phyloP scores from a whole-genome alignment of 2,888 invertebrate genomes.

The Caenorhabditis parvicauda region DNA sequence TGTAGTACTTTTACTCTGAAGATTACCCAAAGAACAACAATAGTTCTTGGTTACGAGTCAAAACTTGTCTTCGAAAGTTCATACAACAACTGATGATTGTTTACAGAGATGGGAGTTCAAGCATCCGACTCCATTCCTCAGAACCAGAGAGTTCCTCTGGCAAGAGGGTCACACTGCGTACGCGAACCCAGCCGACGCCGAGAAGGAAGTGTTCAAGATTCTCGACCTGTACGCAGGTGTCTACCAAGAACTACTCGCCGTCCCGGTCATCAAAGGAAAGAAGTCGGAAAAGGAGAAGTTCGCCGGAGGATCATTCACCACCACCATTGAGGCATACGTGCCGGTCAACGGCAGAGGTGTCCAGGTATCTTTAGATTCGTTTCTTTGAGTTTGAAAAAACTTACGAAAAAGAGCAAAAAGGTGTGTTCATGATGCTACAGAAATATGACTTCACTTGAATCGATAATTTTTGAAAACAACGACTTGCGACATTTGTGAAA shows the following conservation, averaged over 20 bases:
- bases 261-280: slow-evolving; percentile 86
- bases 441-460: no score
- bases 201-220: slow-evolving; percentile 75
- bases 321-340: slow-evolving; percentile 91
- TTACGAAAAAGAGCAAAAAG: no score
- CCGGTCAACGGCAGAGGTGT: slow-evolving; percentile 49
- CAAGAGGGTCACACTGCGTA: slow-evolving; percentile 98
- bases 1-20: no score
- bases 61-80: no score
- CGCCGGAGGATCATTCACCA: slow-evolving; percentile 93
- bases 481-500: no score
- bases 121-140: slow-evolving; percentile 94
- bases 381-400: no score
- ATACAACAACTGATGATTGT: no score
- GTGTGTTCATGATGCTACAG: no score
- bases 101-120: slow-evolving; percentile 96
- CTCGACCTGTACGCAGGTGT: slow-evolving; percentile 82
- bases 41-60: no score
- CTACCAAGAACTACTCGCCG: slow-evolving; percentile 84
- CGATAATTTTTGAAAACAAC: no score
- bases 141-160: slow-evolving; percentile 97
- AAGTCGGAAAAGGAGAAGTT: slow-evolving; percentile 99
- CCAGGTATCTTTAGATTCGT: slow-evolving; percentile 23
- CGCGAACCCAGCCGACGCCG: slow-evolving; percentile 79
- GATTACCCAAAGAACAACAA: no score